Evolutionary conservation across 2,113 vertebrate species (phyloP).

Genomic region (Megaleporinus macrocephalus): DNA sequence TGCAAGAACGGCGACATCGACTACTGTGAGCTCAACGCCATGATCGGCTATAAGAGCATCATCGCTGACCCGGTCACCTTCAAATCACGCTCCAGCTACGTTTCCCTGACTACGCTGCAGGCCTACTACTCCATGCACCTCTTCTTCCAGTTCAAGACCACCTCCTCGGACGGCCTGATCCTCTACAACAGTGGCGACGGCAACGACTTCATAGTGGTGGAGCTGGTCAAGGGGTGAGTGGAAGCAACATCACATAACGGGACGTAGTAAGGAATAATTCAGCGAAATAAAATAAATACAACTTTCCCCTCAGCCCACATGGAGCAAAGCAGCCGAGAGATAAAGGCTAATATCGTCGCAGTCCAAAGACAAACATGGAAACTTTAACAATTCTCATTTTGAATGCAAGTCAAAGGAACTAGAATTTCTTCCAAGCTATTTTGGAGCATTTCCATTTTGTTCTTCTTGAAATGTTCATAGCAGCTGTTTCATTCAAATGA

Average conservation of each 20-base stretch:
- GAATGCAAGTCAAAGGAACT: no score
- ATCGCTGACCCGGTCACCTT: constrained; percentile 98
- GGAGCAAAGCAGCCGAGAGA: no score
- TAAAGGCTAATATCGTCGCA: no score
- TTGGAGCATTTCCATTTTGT: no score
- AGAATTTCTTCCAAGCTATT: no score
- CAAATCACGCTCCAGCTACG: constrained; percentile 96
- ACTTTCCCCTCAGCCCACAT: no score
- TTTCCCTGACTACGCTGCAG: constrained; percentile 92
- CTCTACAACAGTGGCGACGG: constrained; percentile 98
- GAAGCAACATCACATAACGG: neutral
- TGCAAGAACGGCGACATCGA: constrained; percentile 99
- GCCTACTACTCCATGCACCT: constrained; percentile 99
- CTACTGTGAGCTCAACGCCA: constrained; percentile 97
- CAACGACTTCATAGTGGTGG: constrained; percentile 98
- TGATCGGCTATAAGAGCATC: constrained; percentile 98
- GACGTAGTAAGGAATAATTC: no score
- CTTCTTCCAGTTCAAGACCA: constrained; percentile 99
- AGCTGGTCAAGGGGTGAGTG: constrained; percentile 96
- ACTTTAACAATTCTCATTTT: no score
- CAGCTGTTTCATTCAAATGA: no score
- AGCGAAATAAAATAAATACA: no score
- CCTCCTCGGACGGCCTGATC: constrained; percentile 95
- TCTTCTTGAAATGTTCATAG: no score
- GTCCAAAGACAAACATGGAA: no score